Conservation (phyloP, 2,113 vertebrate species). For the Ahaetulla prasina region DNA sequence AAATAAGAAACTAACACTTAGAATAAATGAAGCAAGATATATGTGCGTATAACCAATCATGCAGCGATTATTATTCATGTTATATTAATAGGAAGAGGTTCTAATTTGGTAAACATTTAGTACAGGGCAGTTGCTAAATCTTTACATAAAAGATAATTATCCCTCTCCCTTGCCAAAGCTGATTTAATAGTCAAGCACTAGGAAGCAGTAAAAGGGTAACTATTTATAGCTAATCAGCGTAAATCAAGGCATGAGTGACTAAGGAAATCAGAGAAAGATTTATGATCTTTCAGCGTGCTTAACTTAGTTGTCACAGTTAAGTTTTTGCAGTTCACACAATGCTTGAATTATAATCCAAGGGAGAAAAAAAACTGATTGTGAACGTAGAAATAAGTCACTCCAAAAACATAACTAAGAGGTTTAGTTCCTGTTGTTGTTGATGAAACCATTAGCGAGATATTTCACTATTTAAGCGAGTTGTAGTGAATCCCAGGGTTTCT, state of each 20-base stretch:
- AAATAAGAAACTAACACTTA: background rate
- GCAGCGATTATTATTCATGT: background rate
- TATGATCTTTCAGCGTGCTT: background rate
- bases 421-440: background rate
- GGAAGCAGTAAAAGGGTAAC: background rate
- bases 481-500: background rate
- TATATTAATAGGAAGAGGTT: background rate
- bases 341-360: background rate
- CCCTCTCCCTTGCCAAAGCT: background rate
- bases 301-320: background rate
- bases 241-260: background rate
- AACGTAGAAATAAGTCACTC: background rate
- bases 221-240: background rate
- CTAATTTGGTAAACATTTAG: background rate
- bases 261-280: background rate
- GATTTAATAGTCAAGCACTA: background rate
- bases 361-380: background rate
- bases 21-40: background rate
- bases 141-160: background rate
- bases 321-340: background rate
- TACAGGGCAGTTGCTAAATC: background rate
- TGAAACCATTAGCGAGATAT: background rate
- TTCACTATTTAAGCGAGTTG: background rate
- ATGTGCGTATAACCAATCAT: background rate
- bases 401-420: background rate